Percentiles rank a stretch among this genome's conserved stretches.
phyloP scores from a whole-genome alignment of 2,888 invertebrate genomes.

The Orthosia incerta region DNA sequence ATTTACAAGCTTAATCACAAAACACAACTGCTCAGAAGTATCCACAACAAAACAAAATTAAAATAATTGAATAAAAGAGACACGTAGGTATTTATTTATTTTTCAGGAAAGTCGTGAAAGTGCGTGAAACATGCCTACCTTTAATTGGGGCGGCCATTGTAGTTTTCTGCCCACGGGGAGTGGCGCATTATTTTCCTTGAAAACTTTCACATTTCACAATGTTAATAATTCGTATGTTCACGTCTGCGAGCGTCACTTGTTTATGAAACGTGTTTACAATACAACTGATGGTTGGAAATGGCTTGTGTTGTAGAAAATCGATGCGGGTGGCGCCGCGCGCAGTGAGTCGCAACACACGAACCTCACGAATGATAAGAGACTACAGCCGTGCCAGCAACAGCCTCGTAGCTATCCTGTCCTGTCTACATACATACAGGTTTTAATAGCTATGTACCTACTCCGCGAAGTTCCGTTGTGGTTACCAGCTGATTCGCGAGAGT shows the following conservation, averaged over 20 bases:
- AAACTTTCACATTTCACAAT: conserved; percentile 80
- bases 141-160: conserved; percentile 88
- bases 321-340: conserved; percentile 86
- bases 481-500: conserved; percentile 50
- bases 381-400: conserved; percentile 72
- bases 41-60: not conserved
- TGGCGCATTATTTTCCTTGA: conserved; percentile 81
- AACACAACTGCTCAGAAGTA: conserved; percentile 7
- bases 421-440: conserved; percentile 66
- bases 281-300: conserved; percentile 83
- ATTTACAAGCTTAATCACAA: conserved; percentile 25
- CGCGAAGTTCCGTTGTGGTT: conserved; percentile 37
- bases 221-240: conserved; percentile 63
- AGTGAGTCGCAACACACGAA: conserved; percentile 78
- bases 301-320: conserved; percentile 88
- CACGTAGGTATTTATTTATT: conserved; percentile 60
- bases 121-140: conserved; percentile 77
- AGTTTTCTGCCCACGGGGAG: conserved; percentile 73
- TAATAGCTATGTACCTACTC: conserved; percentile 31
- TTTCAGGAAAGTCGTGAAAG: conserved; percentile 67
- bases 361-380: conserved; percentile 83
- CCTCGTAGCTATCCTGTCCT: conserved; percentile 62
- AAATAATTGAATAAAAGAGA: not conserved
- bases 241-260: conserved; percentile 69
- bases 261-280: conserved; percentile 85